phyloP scores from a whole-genome alignment of 1,140 invertebrate species.

The Telenomus remus region DNA sequence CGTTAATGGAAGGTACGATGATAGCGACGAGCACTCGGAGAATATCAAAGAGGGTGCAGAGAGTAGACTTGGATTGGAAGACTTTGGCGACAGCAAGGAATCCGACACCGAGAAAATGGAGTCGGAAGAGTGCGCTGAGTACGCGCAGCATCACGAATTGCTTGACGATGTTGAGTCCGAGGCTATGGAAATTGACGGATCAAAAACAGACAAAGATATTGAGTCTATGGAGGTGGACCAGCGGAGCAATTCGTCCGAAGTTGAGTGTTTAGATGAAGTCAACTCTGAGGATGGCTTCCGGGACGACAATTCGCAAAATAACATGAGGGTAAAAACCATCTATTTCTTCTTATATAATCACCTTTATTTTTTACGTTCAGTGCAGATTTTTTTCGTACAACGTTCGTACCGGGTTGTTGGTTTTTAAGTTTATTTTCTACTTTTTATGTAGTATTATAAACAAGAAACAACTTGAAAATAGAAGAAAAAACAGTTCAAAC shows the following conservation, averaged over 20 bases:
- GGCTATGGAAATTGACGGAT: slow-evolving; percentile 49
- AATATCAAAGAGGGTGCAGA: slow-evolving; percentile 48
- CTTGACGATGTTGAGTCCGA: slow-evolving; percentile 44
- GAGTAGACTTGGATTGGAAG: slow-evolving; percentile 43
- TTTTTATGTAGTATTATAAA: too few species aligned
- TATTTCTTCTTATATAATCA: too few species aligned
- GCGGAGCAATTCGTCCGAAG: slow-evolving; percentile 68
- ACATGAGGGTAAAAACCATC: slow-evolving; percentile 13
- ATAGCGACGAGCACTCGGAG: slow-evolving; percentile 66
- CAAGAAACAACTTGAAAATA: too few species aligned
- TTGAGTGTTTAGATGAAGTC: slow-evolving; percentile 71
- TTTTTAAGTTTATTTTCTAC: too few species aligned
- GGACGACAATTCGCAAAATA: slow-evolving; percentile 57
- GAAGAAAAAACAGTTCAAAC: too few species aligned
- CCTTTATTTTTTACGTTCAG: too few species aligned
- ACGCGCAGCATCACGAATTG: slow-evolving; percentile 39
- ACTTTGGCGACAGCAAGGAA: slow-evolving; percentile 47
- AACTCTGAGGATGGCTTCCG: slow-evolving; percentile 66
- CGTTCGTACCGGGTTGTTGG: too few species aligned
- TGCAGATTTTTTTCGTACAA: too few species aligned
- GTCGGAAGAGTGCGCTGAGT: slow-evolving; percentile 43
- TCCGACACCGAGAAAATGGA: slow-evolving; percentile 63
- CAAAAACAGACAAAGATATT: slow-evolving; percentile 41
- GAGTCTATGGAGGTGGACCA: slow-evolving; percentile 70
- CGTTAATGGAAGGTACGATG: slow-evolving; percentile 69